Conservation (phyloP, 1,140 invertebrate species). For the Arctopsyche grandis region DNA sequence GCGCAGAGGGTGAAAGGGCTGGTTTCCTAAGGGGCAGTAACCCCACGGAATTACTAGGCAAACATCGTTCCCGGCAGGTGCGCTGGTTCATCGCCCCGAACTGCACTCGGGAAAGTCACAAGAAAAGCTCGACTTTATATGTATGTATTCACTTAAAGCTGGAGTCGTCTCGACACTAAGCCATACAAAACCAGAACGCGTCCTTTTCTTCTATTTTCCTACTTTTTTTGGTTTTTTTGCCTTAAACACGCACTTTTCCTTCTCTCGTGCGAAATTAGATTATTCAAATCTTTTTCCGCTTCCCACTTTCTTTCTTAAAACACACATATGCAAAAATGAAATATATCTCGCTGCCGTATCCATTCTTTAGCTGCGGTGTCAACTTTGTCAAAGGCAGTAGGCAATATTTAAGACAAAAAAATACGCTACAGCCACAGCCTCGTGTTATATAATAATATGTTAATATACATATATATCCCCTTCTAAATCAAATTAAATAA, state of each 20-base stretch:
- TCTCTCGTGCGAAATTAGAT: conserved; percentile 6
- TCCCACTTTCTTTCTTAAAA: neutral
- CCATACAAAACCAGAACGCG: too few relatives aligned
- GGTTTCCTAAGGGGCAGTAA: conserved; percentile 27
- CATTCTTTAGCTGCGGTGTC: too few relatives aligned
- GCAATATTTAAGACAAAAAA: too few relatives aligned
- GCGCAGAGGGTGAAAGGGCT: neutral
- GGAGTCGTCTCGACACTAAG: too few relatives aligned
- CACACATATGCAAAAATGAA: neutral
- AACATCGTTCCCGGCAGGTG: conserved; percentile 26
- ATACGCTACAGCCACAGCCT: too few relatives aligned
- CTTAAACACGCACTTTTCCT: neutral
- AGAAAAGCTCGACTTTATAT: neutral
- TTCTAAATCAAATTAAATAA: too few relatives aligned
- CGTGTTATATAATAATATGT: too few relatives aligned
- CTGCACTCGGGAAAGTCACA: neutral
- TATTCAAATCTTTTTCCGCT: conserved; percentile 4
- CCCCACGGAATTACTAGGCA: conserved; percentile 36
- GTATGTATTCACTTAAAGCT: neutral
- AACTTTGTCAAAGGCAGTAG: too few relatives aligned
- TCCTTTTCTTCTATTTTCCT: too few relatives aligned
- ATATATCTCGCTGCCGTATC: neutral
- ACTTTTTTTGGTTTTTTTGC: too few relatives aligned
- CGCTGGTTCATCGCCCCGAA: neutral
- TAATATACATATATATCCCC: too few relatives aligned